Percentiles rank a stretch among this genome's conserved stretches.
Conservation (phyloP, 2,888 invertebrate species). For the Sinodicranocentrus sp. region DNA sequence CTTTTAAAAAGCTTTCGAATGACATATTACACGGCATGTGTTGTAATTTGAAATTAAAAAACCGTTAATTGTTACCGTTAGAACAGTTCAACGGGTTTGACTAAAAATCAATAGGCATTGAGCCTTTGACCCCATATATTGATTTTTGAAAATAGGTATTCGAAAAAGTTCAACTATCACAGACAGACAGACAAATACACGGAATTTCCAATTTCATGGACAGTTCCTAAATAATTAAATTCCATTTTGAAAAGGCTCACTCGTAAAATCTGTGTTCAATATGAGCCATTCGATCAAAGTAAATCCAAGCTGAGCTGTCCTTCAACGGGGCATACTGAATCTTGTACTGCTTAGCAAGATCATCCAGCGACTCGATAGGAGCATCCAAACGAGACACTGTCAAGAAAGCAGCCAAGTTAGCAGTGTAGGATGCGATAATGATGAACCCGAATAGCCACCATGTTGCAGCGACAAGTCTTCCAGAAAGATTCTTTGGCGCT, state of each 20-base stretch:
- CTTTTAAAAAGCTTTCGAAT: too few relatives aligned
- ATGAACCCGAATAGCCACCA: constrained; percentile 99
- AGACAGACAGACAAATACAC: too few relatives aligned
- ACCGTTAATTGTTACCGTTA: too few relatives aligned
- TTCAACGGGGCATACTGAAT: constrained; percentile 96
- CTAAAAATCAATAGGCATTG: too few relatives aligned
- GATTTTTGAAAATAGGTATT: too few relatives aligned
- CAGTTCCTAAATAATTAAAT: background rate
- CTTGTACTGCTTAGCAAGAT: constrained; percentile 96
- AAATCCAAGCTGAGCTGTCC: constrained; percentile 93
- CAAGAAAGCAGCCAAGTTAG: constrained; percentile 97
- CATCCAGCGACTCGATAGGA: constrained; percentile 95
- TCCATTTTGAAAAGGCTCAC: constrained; percentile 81
- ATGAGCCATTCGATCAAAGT: constrained; percentile 96
- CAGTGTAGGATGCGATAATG: constrained; percentile 98
- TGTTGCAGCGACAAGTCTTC: constrained; percentile 95
- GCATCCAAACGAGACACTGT: constrained; percentile 96
- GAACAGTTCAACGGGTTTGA: too few relatives aligned
- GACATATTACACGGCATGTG: too few relatives aligned
- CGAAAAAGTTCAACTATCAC: too few relatives aligned
- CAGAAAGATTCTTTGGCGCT: constrained; percentile 97
- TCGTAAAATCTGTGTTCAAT: constrained; percentile 97
- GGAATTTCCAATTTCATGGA: too few relatives aligned
- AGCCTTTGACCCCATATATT: too few relatives aligned
- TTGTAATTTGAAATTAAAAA: too few relatives aligned